These are phyloP conservation scores for Latrodectus hesperus DNA, from an alignment of 2,888 invertebrate species.

Conservation along the genomic window DNA sequence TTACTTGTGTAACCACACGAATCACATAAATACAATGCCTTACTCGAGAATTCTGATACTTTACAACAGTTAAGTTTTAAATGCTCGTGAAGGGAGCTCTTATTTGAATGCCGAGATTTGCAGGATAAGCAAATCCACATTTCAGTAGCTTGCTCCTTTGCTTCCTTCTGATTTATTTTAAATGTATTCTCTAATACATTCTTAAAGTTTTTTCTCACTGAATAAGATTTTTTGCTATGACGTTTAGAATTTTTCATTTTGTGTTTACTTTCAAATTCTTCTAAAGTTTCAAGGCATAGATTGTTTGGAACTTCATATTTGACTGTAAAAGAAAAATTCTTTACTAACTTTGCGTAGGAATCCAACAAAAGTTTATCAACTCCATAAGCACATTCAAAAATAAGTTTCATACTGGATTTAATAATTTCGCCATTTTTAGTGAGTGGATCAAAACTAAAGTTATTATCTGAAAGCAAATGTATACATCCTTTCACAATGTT, in stretches of 20 bases:
- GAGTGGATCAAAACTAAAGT: neutral
- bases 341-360: neutral
- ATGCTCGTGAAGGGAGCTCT: neutral
- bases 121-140: no score
- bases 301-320: no score
- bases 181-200: no score
- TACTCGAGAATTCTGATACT: slow-evolving; percentile 5
- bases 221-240: no score
- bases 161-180: no score
- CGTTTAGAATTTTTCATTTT: no score
- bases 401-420: slow-evolving; percentile 4
- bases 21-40: slow-evolving; percentile 68
- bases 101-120: neutral
- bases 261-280: no score
- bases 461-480: slow-evolving; percentile 9
- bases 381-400: slow-evolving; percentile 30
- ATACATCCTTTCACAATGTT: slow-evolving; percentile 29
- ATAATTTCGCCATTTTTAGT: slow-evolving; percentile 17
- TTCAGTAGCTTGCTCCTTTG: no score
- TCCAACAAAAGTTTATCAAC: slow-evolving; percentile 16
- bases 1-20: slow-evolving; percentile 71
- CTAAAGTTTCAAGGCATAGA: no score
- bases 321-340: no score
- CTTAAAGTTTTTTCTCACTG: no score
- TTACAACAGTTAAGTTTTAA: slow-evolving; percentile 5